Percentiles rank a stretch among this genome's conserved stretches.
Conservation (phyloP, 2,888 invertebrate genomes). For the Crossocerus cetratus region DNA sequence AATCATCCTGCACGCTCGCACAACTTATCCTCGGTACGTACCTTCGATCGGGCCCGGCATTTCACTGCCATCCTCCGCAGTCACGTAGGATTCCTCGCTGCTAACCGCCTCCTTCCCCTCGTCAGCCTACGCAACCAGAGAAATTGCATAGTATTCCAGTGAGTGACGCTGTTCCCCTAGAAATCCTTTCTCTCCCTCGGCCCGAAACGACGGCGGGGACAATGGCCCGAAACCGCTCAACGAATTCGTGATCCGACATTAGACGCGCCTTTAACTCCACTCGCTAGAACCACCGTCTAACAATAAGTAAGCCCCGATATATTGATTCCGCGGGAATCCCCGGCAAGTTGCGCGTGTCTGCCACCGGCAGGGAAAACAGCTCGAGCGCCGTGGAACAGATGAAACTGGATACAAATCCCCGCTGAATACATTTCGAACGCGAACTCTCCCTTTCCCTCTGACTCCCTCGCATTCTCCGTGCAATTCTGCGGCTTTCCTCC, state of each 20-base stretch:
- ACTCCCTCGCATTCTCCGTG: neutral
- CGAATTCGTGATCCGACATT: neutral
- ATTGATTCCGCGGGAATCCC: conserved; percentile 4
- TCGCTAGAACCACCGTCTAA: too few species aligned
- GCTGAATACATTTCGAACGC: neutral
- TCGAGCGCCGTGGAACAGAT: neutral
- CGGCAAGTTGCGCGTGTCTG: neutral
- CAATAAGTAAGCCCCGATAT: neutral
- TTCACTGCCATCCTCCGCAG: neutral
- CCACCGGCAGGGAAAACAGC: neutral
- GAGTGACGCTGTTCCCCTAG: neutral
- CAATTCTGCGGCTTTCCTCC: neutral
- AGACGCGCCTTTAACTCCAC: neutral
- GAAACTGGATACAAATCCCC: neutral
- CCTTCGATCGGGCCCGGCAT: neutral
- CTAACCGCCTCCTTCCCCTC: neutral
- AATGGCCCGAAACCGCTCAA: neutral
- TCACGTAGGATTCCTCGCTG: conserved; percentile 1
- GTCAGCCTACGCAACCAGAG: neutral
- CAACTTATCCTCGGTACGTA: neutral
- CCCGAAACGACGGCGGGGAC: too few species aligned
- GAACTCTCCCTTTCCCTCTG: neutral
- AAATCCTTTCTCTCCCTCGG: too few species aligned
- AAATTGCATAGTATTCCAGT: too few species aligned
- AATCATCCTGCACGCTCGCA: neutral